These are phyloP conservation scores for Limosa lapponica DNA, from an alignment of 2,797 vertebrate genomes.

Conservation along the genomic window DNA sequence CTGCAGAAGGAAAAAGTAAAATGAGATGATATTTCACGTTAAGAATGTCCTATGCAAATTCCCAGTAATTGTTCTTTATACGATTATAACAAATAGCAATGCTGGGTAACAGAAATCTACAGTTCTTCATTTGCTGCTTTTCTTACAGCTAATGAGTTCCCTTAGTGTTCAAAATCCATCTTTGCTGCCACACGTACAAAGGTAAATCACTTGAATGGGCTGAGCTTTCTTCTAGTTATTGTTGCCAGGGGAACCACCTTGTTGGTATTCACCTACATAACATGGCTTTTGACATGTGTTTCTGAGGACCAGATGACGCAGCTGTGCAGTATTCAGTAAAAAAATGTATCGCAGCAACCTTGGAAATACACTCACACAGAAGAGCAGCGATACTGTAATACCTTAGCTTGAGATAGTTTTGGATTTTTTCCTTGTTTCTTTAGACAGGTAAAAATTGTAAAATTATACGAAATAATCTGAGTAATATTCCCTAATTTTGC, in stretches of 20 bases:
- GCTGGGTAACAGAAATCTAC: background rate
- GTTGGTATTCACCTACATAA: conserved; percentile 19
- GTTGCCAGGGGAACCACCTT: conserved; percentile 60
- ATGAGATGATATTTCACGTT: background rate
- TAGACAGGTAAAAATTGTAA: background rate
- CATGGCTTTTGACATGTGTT: background rate
- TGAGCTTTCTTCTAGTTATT: conserved; percentile 18
- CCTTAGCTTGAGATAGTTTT: background rate
- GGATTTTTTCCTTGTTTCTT: background rate
- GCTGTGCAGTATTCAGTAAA: background rate
- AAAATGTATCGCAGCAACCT: background rate
- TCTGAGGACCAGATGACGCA: background rate
- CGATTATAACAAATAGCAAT: background rate
- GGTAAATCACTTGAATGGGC: conserved; percentile 46
- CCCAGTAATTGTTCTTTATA: background rate
- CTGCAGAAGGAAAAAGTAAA: background rate
- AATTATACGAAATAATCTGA: background rate
- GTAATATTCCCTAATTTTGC: background rate
- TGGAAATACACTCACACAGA: background rate
- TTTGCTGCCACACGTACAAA: background rate
- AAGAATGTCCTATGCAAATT: background rate
- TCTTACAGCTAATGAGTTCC: background rate
- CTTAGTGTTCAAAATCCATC: conserved; percentile 5
- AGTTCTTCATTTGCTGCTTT: background rate
- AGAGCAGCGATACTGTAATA: background rate